These are phyloP conservation scores for Wiebesia pumilae DNA, from an alignment of 1,140 invertebrate species.

Conservation along the genomic window DNA sequence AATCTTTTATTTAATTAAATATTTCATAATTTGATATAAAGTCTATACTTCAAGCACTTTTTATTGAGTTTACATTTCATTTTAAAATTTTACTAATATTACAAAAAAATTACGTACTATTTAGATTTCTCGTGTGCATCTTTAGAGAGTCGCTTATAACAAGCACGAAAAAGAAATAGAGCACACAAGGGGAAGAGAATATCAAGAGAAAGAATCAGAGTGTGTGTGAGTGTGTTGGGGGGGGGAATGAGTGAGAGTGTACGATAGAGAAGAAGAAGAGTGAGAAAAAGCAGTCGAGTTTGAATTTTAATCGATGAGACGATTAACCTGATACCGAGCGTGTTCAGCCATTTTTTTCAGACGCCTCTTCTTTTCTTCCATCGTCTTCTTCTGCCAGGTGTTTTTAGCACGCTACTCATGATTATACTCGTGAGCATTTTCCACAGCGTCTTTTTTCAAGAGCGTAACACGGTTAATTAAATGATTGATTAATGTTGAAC, in stretches of 20 bases:
- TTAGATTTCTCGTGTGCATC: no score
- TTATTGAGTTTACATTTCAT: no score
- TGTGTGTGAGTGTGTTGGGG: no score
- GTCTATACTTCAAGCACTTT: no score
- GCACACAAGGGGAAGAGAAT: no score
- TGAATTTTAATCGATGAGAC: conserved; percentile 38
- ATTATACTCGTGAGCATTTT: background rate
- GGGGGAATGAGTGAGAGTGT: background rate
- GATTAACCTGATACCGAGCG: conserved; percentile 31
- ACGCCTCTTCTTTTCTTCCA: background rate
- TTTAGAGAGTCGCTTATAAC: no score
- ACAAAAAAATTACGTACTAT: no score
- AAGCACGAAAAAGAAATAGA: no score
- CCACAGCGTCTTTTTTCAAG: background rate
- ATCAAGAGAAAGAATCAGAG: no score
- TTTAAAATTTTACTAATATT: no score
- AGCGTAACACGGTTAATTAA: conserved; percentile 34
- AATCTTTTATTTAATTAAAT: no score
- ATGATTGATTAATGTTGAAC: conserved; percentile 35
- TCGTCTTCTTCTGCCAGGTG: background rate
- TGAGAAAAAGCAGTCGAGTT: background rate
- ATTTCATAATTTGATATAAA: no score
- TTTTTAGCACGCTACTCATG: background rate
- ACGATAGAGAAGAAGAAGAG: background rate
- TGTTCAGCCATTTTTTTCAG: conserved; percentile 12